phyloP scores from a whole-genome alignment of 2,888 invertebrate species.

The Ommatoiulus sabulosus region DNA sequence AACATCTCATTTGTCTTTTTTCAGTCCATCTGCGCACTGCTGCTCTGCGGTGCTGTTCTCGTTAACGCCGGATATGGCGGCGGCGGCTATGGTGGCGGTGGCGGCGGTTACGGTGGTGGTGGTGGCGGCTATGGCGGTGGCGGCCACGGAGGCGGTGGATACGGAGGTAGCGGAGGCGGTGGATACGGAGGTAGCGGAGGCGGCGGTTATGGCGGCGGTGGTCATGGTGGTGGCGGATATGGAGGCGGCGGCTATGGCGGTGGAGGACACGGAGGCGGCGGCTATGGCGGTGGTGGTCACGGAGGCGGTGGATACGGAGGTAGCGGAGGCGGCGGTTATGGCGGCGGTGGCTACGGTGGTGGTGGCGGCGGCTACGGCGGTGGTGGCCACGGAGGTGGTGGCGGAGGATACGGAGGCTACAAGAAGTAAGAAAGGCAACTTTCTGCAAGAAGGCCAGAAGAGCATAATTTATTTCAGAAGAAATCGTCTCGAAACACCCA shows the following conservation, averaged over 20 bases:
- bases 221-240: background rate
- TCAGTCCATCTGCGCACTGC: constrained; percentile 35
- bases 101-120: background rate
- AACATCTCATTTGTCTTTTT: background rate
- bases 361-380: background rate
- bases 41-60: constrained; percentile 25
- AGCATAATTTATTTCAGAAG: constrained; percentile 8
- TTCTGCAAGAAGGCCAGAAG: background rate
- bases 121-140: background rate
- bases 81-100: background rate
- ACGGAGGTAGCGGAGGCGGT: background rate
- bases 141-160: background rate
- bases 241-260: background rate
- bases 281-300: background rate
- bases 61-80: constrained; percentile 21
- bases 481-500: background rate
- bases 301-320: background rate
- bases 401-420: constrained; percentile 9
- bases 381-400: background rate
- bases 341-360: background rate
- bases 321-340: background rate
- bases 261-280: background rate
- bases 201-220: background rate
- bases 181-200: background rate
- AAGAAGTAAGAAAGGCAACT: constrained; percentile 8